Evolutionary conservation across 2,888 invertebrate species (phyloP).

Genomic region (Pseudoips prasinana): DNA sequence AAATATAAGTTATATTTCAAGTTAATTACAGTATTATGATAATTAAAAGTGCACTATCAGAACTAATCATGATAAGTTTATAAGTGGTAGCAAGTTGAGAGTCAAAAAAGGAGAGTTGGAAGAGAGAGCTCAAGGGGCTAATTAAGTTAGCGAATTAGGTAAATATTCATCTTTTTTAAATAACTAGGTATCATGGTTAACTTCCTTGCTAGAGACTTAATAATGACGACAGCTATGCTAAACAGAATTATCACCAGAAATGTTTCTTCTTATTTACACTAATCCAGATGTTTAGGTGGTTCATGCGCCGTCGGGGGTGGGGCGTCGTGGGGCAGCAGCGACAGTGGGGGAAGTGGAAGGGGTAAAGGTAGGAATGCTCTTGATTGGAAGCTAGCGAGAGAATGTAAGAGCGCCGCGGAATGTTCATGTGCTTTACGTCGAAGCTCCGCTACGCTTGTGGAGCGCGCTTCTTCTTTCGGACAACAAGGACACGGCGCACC

Average conservation of each 20-base stretch:
- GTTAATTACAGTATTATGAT: too few relatives aligned
- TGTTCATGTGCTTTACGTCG: conserved; percentile 97
- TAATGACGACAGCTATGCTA: background rate
- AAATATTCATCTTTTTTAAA: too few relatives aligned
- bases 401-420: conserved; percentile 92
- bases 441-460: conserved; percentile 94
- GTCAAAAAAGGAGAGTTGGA: too few relatives aligned
- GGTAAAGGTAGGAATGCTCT: conserved; percentile 77
- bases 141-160: too few relatives aligned
- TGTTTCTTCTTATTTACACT: conserved; percentile 4
- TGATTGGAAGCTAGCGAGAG: conserved; percentile 85
- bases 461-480: conserved; percentile 88
- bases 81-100: too few relatives aligned
- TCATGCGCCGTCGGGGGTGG: conserved; percentile 41
- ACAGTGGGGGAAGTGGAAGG: conserved; percentile 64
- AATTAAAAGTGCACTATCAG: too few relatives aligned
- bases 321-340: conserved; percentile 51
- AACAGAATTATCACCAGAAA: too few relatives aligned
- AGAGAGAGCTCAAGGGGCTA: too few relatives aligned
- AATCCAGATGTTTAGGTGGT: conserved; percentile 63
- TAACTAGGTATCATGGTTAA: too few relatives aligned
- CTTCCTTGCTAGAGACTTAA: too few relatives aligned
- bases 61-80: too few relatives aligned
- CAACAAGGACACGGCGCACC: conserved; percentile 91
- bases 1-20: too few relatives aligned